Evolutionary conservation across 37 sponge, comb jelly and placozoan species (phyloP), one percentile per base, ranked within the genome.

Genomic region (Oopsacas minuta): DNA sequence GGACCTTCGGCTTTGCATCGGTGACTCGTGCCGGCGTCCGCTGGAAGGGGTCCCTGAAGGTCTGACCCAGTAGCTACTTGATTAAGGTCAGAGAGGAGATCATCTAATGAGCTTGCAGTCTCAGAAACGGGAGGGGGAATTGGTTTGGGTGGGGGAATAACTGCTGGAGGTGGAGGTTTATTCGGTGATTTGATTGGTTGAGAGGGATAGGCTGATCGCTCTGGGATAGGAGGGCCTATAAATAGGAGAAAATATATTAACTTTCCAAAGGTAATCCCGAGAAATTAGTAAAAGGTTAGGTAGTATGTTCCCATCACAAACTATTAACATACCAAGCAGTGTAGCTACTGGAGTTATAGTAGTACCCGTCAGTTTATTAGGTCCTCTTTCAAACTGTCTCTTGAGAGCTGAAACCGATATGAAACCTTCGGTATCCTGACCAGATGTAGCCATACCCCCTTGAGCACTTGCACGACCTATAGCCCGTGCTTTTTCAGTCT

Each of bases 51-150:
- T 34, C 28, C 28, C 22, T 25, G 75, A 34, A 20, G 28, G 30
- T 12, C 22, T 20, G 75, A 25, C 30, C 75, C 75, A 3, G 75
- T 61, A 5, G 75, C 75, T 10, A 61, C 75, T 34, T 61, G 75
- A 34, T 61, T 61, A 5, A 61, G 75, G 22, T 61, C 75, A 10
- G 75, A 61, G 75, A 61, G 75, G 75, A 61, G 75, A 61, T 61
- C 75, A 34, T 61, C 75, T 34, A 61, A 61, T 61, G 75, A 61
- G 20, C 30, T n/a, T 10, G 75, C 75, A 3, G 75, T n/a, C 75
- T 61, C 30, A 7, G 75, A 61, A 34, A n/a, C 30, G 22, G 30
- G 28, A 61, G 75, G 28, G 7, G 22, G 17, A 10, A n/a, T 61
- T 20, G 75, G 20, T 34, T 61, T 61, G 7, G 75, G 32, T 3